phyloP scores from a whole-genome alignment of 2,888 invertebrate genomes.

The Dusona sp. region DNA sequence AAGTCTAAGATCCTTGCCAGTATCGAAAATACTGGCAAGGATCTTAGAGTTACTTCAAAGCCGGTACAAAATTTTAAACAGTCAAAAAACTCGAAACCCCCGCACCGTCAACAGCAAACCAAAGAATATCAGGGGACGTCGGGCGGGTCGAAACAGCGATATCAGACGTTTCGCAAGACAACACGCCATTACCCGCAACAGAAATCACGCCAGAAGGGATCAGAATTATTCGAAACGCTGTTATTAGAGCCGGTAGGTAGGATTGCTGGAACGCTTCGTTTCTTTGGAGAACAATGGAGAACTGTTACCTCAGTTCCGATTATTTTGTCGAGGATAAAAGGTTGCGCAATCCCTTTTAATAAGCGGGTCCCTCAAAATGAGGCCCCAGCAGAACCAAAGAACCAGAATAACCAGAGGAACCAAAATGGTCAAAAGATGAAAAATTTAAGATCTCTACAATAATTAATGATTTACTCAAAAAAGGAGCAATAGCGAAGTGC shows the following conservation, averaged over 20 bases:
- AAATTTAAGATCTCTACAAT: background rate
- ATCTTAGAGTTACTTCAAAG: constrained; percentile 17
- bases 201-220: constrained; percentile 15
- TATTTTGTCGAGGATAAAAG: constrained; percentile 28
- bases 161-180: constrained; percentile 15
- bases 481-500: too few species aligned
- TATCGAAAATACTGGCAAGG: constrained; percentile 21
- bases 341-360: constrained; percentile 27
- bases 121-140: constrained; percentile 12
- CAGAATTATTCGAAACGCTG: constrained; percentile 20
- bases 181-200: background rate
- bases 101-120: constrained; percentile 19
- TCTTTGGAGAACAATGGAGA: constrained; percentile 17
- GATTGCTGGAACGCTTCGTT: constrained; percentile 31
- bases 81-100: constrained; percentile 29
- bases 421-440: constrained; percentile 5
- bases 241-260: constrained; percentile 23
- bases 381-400: too few species aligned
- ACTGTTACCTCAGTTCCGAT: background rate
- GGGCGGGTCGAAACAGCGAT: constrained; percentile 23
- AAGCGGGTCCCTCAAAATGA: constrained; percentile 1
- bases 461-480: too few species aligned
- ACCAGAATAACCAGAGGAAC: too few species aligned
- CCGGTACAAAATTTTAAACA: background rate
- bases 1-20: too few species aligned